Base-by-base conservation (phyloP, 2,888 invertebrate genomes). In the Electrophaes corylata region DNA sequence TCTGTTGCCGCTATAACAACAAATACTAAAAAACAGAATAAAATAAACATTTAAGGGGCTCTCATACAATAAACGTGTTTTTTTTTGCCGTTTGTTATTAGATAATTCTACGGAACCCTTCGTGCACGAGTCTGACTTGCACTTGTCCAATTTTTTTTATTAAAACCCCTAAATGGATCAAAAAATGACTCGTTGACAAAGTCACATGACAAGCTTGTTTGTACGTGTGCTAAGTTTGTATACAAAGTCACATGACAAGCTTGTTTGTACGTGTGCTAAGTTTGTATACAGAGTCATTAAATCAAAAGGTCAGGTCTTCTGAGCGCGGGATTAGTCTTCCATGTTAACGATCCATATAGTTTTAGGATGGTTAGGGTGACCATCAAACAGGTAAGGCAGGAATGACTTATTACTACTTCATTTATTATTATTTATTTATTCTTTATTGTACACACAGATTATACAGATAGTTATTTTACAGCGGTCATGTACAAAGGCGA, bases 211-310 rank as follows among this genome's bases (percentile, higher is more conserved):
- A 6, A 35, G 12, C 31, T 31, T n/a, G n/a, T n/a, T n/a, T n/a
- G 23, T 23, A 10, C 26, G 6, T 29, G 26, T 29, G 8, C 8
- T 2, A 64, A 73, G 75, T 73, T 35, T 1, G 8, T 20, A 23
- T 4, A 19, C 41, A 2, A 12, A 41, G 41, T 12, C 20, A 4
- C 23, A 20, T 16, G 16, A 37, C 6, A 6, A 35, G 12, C 31
- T 31, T n/a, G n/a, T n/a, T n/a, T n/a, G 23, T 23, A 10, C 26
- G 6, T 29, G 26, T 29, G 8, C 8, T 2, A 64, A 73, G 75
- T 73, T 76, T 66, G 68, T 62, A 67, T 66, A 72, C 70, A 70
- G 77, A 76, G 76, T 75, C 78, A 78, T 78, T 76, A 77, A 78
- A 75, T 78, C 75, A 77, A 75, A n/a, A 76, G 75, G 74, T 72